Evolutionary conservation across 2,113 vertebrate genomes (phyloP), one percentile per base, ranked within the genome.

Genomic region (Catharus minimus): DNA sequence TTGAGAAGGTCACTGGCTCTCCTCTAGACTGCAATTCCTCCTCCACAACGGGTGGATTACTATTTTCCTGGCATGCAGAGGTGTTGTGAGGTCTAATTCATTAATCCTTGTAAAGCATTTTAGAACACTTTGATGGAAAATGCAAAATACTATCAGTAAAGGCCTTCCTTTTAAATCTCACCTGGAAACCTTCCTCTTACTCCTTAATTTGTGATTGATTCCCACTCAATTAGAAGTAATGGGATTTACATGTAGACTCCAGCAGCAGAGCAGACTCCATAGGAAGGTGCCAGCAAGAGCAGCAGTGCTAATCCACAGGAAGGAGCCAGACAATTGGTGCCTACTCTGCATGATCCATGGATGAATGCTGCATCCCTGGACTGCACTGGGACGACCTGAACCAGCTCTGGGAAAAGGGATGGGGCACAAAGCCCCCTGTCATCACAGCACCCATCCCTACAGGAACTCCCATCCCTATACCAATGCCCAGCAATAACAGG

Each of bases 131-230:
- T 58, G 78, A 79, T 50, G 47, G 76, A 75, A 92, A 95, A 72
- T 15, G 44, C 80, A 92, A 93, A 92, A 91, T 84, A 80, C 22
- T 86, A 90, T 92, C 86, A 82, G 46, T 69, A 68, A 71, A 81
- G 84, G 30, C 41, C 44, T 80, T 80, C 21, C 67, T 53, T 57
- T 93, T 88, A 93, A 86, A 44, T 46, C 67, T 92, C 83, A 86
- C 61, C 81, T 90, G 77, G 90, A 96, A 97, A 69, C 75, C 53
- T 86, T 90, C 61, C 82, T 67, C 41, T 72, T 33, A 41, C 50
- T 50, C 58, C 76, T 76, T 68, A 80, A 85, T 82, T 77, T 68
- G 61, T 41, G 64, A 87, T 44, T 77, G 77, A 94, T 90, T 76
- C 71, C 44, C 38, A 24, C 15, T 80, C 85, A 79, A 78, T 86